These are phyloP conservation scores for Danio jaintianensis DNA, from an alignment of 2,797 vertebrate species.

Conservation along the genomic window DNA sequence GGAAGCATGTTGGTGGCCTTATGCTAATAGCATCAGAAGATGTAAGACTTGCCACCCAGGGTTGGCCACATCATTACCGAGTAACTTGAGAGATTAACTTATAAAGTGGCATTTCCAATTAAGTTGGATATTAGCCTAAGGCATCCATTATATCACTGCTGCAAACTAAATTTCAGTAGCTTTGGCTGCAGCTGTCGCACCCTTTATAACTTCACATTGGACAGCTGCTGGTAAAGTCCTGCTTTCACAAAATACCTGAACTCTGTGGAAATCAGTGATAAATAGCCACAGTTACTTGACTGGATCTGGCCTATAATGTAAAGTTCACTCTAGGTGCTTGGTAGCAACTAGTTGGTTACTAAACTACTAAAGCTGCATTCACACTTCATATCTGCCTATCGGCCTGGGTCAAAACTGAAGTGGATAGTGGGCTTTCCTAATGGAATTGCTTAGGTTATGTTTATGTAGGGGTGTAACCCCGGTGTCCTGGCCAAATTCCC, in stretches of 20 bases:
- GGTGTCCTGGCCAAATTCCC: no score
- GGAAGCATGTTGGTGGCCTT: constrained; percentile 66
- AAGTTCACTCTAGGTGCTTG: not conserved
- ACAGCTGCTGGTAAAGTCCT: constrained; percentile 1
- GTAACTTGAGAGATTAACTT: constrained; percentile 54
- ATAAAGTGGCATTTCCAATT: constrained; percentile 53
- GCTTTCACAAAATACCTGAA: not conserved
- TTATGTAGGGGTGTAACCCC: no score
- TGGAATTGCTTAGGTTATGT: no score
- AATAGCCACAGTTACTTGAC: not conserved
- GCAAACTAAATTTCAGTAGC: not conserved
- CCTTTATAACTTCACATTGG: not conserved
- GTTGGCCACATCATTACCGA: constrained; percentile 48
- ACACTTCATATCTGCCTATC: no score
- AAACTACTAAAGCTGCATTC: no score
- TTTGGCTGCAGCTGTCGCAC: constrained; percentile 9
- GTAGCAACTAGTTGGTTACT: not conserved
- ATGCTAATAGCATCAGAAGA: constrained; percentile 59
- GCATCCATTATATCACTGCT: constrained; percentile 7
- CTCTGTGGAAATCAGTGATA: not conserved
- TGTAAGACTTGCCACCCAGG: constrained; percentile 56
- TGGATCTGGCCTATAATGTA: not conserved
- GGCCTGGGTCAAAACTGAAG: no score
- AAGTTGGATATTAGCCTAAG: constrained; percentile 37
- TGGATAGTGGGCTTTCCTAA: no score